Percentiles rank a stretch among this genome's conserved stretches.
Evolutionary conservation across 2,113 vertebrate species (phyloP).

Genomic region (Probosciger aterrimus): DNA sequence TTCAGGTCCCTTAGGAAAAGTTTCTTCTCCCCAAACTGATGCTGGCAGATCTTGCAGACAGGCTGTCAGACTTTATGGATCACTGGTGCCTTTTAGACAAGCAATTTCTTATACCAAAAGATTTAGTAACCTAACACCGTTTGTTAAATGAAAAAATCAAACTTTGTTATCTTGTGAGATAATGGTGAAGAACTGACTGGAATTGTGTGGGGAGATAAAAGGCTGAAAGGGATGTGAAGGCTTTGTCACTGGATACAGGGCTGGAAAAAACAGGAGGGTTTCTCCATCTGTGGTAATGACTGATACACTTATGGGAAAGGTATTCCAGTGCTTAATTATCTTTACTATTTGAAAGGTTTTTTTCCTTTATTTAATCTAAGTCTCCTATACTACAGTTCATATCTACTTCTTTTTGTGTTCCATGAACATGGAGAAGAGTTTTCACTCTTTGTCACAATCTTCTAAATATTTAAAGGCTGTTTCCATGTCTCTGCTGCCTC

Average conservation of each 20-base stretch:
- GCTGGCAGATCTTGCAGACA: neutral
- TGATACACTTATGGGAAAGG: neutral
- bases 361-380: neutral
- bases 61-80: neutral
- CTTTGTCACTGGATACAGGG: neutral
- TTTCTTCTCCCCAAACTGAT: neutral
- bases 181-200: neutral
- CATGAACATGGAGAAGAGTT: neutral
- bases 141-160: conserved; percentile 38
- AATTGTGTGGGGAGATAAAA: neutral
- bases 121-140: neutral
- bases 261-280: neutral
- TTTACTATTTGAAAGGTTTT: neutral
- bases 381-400: neutral
- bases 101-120: conserved; percentile 20
- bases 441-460: neutral
- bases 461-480: neutral
- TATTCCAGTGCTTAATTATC: neutral
- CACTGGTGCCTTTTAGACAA: neutral
- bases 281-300: fast-evolving
- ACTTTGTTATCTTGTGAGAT: conserved; percentile 1
- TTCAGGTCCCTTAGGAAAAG: neutral
- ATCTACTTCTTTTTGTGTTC: neutral
- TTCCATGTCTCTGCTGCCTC: neutral
- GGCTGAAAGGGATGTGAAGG: neutral